phyloP scores from a whole-genome alignment of 2,797 vertebrate species.

The Knipowitschia caucasica region DNA sequence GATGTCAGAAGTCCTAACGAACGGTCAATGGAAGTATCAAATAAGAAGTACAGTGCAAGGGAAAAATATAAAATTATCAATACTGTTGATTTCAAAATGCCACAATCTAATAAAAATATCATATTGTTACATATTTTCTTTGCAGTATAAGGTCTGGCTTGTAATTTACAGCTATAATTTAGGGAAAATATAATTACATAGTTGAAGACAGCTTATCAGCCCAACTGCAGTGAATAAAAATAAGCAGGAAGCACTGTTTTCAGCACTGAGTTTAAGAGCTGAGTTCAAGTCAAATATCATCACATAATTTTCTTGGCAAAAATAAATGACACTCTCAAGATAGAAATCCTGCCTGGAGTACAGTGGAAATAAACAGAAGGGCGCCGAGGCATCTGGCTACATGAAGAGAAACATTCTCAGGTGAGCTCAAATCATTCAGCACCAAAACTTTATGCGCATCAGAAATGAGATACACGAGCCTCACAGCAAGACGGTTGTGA shows the following conservation, averaged over 20 bases:
- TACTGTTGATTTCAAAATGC: too few relatives aligned
- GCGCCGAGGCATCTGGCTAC: constrained; percentile 9
- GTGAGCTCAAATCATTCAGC: constrained; percentile 7
- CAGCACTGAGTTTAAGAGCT: constrained; percentile 32
- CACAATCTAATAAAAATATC: too few relatives aligned
- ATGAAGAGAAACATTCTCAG: neutral
- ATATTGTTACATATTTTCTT: too few relatives aligned
- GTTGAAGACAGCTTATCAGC: constrained; percentile 53
- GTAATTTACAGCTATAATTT: too few relatives aligned
- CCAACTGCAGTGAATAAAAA: constrained; percentile 38
- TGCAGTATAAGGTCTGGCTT: too few relatives aligned
- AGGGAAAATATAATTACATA: too few relatives aligned
- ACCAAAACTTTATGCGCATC: constrained; percentile 10
- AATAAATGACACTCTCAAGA: constrained; percentile 29
- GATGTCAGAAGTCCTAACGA: too few relatives aligned
- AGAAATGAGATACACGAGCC: neutral
- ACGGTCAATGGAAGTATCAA: too few relatives aligned
- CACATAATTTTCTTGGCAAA: constrained; percentile 20
- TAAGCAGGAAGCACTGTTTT: constrained; percentile 22
- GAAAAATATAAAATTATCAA: too few relatives aligned
- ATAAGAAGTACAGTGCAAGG: too few relatives aligned
- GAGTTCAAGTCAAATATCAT: constrained; percentile 35
- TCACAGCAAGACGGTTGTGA: too few relatives aligned
- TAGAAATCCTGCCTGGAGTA: constrained; percentile 11
- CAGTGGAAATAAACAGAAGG: constrained; percentile 22